Conservation (phyloP, 2,797 vertebrate species). For the Brachyrhaphis roseni region DNA sequence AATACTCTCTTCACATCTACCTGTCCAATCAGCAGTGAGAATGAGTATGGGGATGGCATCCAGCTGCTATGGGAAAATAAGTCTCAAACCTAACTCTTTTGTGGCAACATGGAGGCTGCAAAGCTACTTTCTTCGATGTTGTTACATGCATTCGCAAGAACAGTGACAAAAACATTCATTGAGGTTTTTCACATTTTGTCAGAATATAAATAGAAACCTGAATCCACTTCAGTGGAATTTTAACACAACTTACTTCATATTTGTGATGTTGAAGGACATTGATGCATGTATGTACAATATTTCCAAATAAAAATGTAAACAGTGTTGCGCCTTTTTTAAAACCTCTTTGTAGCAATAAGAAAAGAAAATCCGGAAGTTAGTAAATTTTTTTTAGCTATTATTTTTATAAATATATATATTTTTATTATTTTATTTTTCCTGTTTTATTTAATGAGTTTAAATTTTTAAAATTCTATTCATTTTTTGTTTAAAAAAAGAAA, state of each 20-base stretch:
- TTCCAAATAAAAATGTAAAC: background rate
- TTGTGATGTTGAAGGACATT: background rate
- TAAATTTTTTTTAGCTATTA: no score
- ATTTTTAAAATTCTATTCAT: no score
- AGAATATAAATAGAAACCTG: background rate
- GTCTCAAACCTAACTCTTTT: slow-evolving; percentile 47
- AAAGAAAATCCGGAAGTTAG: background rate
- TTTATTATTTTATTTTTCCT: no score
- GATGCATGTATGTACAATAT: background rate
- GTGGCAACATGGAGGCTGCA: slow-evolving; percentile 16
- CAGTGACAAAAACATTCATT: background rate
- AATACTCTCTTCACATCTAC: slow-evolving; percentile 61
- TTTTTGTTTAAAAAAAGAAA: no score
- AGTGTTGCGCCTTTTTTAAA: background rate
- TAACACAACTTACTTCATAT: no score
- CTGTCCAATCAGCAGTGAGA: slow-evolving; percentile 74
- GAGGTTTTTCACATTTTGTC: background rate
- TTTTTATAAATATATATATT: no score
- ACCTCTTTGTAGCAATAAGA: background rate
- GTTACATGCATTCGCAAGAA: background rate
- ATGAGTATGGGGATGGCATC: slow-evolving; percentile 56
- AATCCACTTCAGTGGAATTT: background rate
- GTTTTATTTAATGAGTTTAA: no score
- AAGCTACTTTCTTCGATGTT: background rate
- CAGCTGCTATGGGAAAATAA: slow-evolving; percentile 64